Percentiles rank a stretch among this genome's conserved stretches.
These are phyloP conservation scores for Bettongia penicillata DNA, from an alignment of 2,113 vertebrate species.

Conservation along the genomic window DNA sequence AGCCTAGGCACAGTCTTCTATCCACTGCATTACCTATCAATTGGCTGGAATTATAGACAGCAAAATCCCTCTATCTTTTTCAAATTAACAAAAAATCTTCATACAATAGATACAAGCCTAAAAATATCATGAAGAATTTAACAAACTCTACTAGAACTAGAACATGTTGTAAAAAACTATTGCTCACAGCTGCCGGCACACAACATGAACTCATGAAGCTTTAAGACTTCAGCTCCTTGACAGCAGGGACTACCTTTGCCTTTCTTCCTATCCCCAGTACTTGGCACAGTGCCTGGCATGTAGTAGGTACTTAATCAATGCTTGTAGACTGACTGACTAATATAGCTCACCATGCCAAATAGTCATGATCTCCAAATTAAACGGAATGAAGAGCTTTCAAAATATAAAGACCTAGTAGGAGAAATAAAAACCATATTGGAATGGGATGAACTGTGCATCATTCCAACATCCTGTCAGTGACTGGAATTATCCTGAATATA, in stretches of 20 bases:
- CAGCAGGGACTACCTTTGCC: background rate
- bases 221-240: background rate
- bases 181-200: background rate
- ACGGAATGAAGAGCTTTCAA: background rate
- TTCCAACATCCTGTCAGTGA: background rate
- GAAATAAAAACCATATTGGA: background rate
- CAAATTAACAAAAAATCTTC: background rate
- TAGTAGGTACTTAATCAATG: background rate
- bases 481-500: background rate
- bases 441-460: background rate
- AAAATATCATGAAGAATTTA: background rate
- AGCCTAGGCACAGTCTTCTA: too few species aligned
- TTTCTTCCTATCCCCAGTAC: background rate
- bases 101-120: background rate
- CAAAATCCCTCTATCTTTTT: background rate
- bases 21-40: background rate
- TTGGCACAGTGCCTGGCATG: background rate
- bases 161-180: background rate
- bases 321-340: background rate
- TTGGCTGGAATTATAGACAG: background rate
- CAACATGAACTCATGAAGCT: background rate
- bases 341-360: background rate
- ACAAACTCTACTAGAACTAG: background rate
- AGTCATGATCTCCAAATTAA: background rate
- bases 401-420: background rate